phyloP scores from a whole-genome alignment of 2,888 invertebrate species.

The Leptarthrus brevirostris region DNA sequence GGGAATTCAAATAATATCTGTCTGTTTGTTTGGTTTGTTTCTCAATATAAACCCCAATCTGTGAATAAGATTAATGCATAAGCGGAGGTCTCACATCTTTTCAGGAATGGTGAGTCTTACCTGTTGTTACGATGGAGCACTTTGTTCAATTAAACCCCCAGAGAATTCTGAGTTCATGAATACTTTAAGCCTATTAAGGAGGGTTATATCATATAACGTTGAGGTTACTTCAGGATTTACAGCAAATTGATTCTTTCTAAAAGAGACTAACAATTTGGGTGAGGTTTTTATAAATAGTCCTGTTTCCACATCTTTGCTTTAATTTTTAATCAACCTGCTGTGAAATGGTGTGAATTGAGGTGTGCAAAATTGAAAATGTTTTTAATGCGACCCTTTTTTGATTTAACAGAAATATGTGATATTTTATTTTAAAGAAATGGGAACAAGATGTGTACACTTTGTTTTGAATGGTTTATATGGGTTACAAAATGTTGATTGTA shows the following conservation, averaged over 20 bases:
- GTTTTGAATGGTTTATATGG: no score
- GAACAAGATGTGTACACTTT: no score
- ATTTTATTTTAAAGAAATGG: no score
- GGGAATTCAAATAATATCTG: no score
- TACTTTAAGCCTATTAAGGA: background rate
- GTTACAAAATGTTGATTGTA: no score
- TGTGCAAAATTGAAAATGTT: background rate
- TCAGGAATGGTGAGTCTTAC: background rate
- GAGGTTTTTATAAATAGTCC: background rate
- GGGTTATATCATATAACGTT: background rate
- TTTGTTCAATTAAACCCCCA: background rate
- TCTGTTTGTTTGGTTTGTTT: no score
- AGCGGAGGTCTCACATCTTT: no score
- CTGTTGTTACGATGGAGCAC: conserved; percentile 14
- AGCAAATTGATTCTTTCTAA: background rate
- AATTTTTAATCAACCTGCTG: background rate
- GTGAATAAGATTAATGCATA: no score
- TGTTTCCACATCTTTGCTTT: background rate
- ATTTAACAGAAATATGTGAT: no score
- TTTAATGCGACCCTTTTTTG: no score
- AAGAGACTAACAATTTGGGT: background rate
- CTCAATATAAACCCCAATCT: no score
- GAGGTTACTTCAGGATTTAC: background rate
- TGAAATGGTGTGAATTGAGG: background rate
- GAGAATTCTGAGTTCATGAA: conserved; percentile 11